Evolutionary conservation across 2,888 invertebrate species (phyloP).

Genomic region (Arrhopalites spinosus): DNA sequence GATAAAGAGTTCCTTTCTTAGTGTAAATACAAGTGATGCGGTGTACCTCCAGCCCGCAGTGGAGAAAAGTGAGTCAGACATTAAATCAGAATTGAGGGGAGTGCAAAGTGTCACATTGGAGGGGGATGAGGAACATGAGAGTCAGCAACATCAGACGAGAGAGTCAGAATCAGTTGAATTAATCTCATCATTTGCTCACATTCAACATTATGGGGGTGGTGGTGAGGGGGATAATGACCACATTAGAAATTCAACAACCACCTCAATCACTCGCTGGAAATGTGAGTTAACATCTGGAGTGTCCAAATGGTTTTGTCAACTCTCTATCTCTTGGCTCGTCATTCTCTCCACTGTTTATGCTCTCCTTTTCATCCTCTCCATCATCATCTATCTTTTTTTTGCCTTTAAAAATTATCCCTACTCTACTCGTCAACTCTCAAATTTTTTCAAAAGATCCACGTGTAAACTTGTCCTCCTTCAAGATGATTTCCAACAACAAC

Average conservation of each 20-base stretch:
- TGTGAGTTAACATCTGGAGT: conserved; percentile 16
- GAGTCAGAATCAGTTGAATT: not conserved
- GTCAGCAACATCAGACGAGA: no score
- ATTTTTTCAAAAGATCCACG: conserved; percentile 4
- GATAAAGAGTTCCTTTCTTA: conserved; percentile 43
- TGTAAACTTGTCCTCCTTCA: conserved; percentile 27
- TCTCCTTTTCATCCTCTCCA: conserved; percentile 33
- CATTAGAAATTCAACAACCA: conserved; percentile 24
- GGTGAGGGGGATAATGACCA: conserved; percentile 5
- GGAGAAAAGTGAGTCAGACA: conserved; percentile 25
- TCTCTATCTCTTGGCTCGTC: conserved; percentile 31
- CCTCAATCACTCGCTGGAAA: not conserved
- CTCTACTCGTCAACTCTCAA: not conserved
- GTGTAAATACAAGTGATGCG: conserved; percentile 55
- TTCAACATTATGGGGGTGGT: not conserved
- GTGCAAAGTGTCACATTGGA: not conserved
- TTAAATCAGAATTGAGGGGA: conserved; percentile 9
- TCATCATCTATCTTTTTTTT: conserved; percentile 29
- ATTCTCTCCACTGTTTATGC: conserved; percentile 31
- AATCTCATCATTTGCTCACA: conserved; percentile 28
- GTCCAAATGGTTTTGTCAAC: conserved; percentile 30
- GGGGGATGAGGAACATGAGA: not conserved
- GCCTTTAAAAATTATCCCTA: conserved; percentile 30
- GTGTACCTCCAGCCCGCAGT: conserved; percentile 41
- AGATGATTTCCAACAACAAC: not conserved